These are phyloP conservation scores for Manis pentadactyla DNA, from an alignment of 2,797 vertebrate species.

Conservation along the genomic window DNA sequence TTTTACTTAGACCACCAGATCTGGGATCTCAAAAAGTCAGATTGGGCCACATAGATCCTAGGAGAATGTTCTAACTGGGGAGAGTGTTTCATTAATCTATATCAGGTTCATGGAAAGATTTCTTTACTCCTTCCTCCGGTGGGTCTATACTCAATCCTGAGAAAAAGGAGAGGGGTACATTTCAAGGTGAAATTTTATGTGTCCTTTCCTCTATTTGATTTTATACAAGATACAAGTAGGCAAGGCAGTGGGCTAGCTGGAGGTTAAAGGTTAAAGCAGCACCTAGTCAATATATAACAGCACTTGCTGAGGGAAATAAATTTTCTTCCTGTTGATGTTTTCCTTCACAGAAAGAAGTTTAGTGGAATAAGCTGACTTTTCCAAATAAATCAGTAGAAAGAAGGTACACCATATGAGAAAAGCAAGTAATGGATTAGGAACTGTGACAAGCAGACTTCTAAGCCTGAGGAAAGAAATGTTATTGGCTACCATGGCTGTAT, in stretches of 20 bases:
- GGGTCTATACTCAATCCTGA: neutral
- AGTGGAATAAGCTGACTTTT: neutral
- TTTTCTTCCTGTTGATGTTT: neutral
- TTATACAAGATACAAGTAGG: neutral
- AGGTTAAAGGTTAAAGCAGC: neutral
- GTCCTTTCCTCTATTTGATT: neutral
- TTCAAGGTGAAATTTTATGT: neutral
- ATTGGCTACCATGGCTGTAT: neutral
- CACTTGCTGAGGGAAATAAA: neutral
- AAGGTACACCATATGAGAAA: neutral
- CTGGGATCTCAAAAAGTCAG: neutral
- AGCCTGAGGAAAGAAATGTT: neutral
- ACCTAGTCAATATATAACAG: neutral
- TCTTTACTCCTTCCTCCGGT: neutral
- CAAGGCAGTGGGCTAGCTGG: neutral
- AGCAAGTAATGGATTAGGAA: neutral
- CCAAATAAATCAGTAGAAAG: neutral
- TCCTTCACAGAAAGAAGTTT: neutral
- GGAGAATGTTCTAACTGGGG: neutral
- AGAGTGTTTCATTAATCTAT: neutral
- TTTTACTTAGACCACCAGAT: neutral
- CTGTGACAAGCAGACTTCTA: neutral
- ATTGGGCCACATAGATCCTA: neutral
- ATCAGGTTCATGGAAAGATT: neutral
- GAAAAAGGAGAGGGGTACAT: neutral